These are phyloP conservation scores for Rhyzopertha dominica DNA, from an alignment of 1,140 invertebrate species.

Conservation along the genomic window DNA sequence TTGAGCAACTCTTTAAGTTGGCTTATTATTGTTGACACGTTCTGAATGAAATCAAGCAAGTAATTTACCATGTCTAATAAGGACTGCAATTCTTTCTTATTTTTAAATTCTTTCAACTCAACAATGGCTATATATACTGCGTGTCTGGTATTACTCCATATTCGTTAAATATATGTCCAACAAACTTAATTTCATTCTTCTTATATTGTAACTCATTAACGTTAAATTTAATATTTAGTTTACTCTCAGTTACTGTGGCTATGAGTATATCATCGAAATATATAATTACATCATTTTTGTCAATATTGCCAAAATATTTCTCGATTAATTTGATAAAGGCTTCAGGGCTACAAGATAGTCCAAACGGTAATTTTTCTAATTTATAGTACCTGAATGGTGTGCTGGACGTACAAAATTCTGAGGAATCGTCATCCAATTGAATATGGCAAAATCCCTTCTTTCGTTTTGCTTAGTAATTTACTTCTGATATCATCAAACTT, in stretches of 20 bases:
- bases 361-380: conserved; percentile 40
- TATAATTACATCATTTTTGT: conserved; percentile 25
- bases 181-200: conserved; percentile 36
- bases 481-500: conserved; percentile 17
- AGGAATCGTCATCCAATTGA: conserved; percentile 22
- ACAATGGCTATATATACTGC: too few species aligned
- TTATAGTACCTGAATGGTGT: conserved; percentile 39
- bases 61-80: too few species aligned
- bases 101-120: too few species aligned
- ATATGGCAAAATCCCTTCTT: conserved; percentile 28
- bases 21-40: too few species aligned
- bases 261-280: conserved; percentile 41
- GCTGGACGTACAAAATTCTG: conserved; percentile 28
- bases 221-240: conserved; percentile 44
- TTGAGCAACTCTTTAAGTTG: too few species aligned
- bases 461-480: conserved; percentile 18
- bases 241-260: conserved; percentile 24
- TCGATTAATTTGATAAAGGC: conserved; percentile 27
- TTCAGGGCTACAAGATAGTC: conserved; percentile 29
- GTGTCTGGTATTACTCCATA: conserved; percentile 8
- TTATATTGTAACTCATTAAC: conserved; percentile 42
- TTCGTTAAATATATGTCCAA: conserved; percentile 31
- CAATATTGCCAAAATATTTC: too few species aligned
- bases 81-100: too few species aligned
- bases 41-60: too few species aligned